Percentiles rank a stretch among this genome's conserved stretches.
Conservation (phyloP, 1,140 invertebrate species). For the Drosophila kurseongensis region DNA sequence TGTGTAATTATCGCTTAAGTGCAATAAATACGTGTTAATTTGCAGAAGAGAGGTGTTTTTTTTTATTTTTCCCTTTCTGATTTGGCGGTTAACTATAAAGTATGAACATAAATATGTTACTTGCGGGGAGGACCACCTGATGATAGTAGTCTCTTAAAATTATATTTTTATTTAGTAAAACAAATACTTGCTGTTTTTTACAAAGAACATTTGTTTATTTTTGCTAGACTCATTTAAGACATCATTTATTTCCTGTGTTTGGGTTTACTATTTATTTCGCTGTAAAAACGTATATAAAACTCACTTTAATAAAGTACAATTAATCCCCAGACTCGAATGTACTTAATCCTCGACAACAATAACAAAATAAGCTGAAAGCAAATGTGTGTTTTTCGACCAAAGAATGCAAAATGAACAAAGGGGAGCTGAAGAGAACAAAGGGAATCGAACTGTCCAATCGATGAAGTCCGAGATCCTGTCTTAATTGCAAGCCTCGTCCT, state of each 20-base stretch:
- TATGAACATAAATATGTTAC: no score
- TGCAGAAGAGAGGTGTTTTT: slow-evolving; percentile 16
- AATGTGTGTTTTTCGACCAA: slow-evolving; percentile 52
- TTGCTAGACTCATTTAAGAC: slow-evolving; percentile 61
- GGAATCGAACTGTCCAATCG: slow-evolving; percentile 23
- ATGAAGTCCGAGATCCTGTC: slow-evolving; percentile 25
- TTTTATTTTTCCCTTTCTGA: no score
- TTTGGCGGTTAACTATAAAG: neutral
- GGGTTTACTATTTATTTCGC: slow-evolving; percentile 55
- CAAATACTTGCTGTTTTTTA: slow-evolving; percentile 49
- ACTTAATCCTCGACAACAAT: slow-evolving; percentile 57
- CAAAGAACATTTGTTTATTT: slow-evolving; percentile 80
- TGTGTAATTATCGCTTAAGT: slow-evolving; percentile 64
- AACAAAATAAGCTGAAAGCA: slow-evolving; percentile 60
- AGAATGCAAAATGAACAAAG: slow-evolving; percentile 44
- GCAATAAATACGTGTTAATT: slow-evolving; percentile 75
- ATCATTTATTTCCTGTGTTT: slow-evolving; percentile 56
- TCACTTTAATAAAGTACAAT: slow-evolving; percentile 56
- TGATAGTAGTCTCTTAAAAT: neutral
- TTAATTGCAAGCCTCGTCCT: slow-evolving; percentile 87
- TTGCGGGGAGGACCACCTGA: slow-evolving; percentile 9
- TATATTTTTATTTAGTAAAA: no score
- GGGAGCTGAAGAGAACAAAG: slow-evolving; percentile 35
- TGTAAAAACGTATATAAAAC: slow-evolving; percentile 69
- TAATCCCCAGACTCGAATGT: slow-evolving; percentile 44